Conservation (phyloP, 2,113 vertebrate genomes). For the Pelecanoides urinatrix region DNA sequence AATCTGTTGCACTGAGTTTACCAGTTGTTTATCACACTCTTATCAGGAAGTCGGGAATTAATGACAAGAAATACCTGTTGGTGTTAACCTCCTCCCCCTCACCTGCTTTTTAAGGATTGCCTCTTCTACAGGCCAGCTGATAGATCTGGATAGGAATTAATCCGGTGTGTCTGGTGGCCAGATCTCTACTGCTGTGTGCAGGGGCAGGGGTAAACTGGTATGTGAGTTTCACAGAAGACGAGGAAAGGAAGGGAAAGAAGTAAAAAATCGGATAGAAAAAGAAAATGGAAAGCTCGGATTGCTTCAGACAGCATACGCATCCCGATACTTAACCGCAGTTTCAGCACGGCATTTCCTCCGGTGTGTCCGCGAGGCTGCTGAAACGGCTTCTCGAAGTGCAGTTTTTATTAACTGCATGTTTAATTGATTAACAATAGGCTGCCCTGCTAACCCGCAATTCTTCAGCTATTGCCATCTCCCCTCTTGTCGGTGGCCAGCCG, state of each 20-base stretch:
- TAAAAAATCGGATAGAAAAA: neutral
- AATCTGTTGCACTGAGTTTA: slow-evolving; percentile 33
- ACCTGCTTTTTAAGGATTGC: slow-evolving; percentile 1
- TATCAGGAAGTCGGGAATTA: slow-evolving; percentile 58
- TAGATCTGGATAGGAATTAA: neutral
- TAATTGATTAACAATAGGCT: slow-evolving; percentile 49
- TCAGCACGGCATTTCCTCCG: neutral
- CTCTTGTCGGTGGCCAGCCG: neutral
- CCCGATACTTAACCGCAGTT: neutral
- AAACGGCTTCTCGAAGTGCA: neutral
- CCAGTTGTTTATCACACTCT: slow-evolving; percentile 44
- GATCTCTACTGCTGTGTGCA: neutral
- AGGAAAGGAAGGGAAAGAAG: neutral
- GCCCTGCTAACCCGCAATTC: neutral
- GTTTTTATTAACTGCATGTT: neutral
- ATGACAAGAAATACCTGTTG: slow-evolving; percentile 67
- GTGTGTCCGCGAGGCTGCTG: neutral
- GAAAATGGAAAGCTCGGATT: neutral
- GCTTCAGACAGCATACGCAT: neutral
- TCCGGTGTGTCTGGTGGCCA: neutral
- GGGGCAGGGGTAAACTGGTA: neutral
- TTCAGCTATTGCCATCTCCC: neutral
- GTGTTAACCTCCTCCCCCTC: slow-evolving; percentile 18
- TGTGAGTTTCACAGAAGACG: neutral
- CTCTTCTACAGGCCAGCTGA: neutral